Evolutionary conservation across 2,888 invertebrate species (phyloP).

Genomic region (Coleophora deauratella): DNA sequence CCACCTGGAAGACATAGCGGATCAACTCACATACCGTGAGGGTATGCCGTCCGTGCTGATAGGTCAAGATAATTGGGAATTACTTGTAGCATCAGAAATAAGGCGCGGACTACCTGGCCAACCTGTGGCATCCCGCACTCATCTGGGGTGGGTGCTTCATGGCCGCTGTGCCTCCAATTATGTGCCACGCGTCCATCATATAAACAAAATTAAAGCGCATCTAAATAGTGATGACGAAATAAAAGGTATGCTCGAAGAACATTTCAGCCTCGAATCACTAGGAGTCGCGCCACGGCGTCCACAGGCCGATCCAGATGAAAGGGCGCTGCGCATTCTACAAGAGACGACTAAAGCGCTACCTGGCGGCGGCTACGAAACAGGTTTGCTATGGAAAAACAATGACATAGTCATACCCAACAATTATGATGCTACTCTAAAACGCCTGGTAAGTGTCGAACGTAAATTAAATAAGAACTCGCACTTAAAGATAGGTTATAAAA

Average conservation of each 20-base stretch:
- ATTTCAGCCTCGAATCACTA: background rate
- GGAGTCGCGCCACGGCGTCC: background rate
- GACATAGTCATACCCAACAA: background rate
- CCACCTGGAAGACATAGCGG: background rate
- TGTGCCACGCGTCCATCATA: background rate
- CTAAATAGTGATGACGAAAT: background rate
- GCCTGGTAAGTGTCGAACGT: background rate
- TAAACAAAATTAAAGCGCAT: background rate
- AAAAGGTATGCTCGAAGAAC: background rate
- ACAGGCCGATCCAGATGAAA: background rate
- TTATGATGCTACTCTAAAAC: background rate
- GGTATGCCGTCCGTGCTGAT: background rate
- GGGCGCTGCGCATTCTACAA: background rate
- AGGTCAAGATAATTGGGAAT: background rate
- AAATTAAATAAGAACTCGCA: background rate
- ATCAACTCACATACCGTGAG: background rate
- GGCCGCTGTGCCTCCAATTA: background rate
- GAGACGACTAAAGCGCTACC: background rate
- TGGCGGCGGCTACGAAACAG: background rate
- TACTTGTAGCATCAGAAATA: background rate
- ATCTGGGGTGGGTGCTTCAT: background rate
- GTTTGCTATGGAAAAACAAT: background rate
- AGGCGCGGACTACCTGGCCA: constrained; percentile 1
- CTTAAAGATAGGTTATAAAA: background rate
- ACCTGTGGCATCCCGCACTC: constrained; percentile 6